Evolutionary conservation across 1,140 invertebrate species (phyloP).

Genomic region (Heliothis virescens): DNA sequence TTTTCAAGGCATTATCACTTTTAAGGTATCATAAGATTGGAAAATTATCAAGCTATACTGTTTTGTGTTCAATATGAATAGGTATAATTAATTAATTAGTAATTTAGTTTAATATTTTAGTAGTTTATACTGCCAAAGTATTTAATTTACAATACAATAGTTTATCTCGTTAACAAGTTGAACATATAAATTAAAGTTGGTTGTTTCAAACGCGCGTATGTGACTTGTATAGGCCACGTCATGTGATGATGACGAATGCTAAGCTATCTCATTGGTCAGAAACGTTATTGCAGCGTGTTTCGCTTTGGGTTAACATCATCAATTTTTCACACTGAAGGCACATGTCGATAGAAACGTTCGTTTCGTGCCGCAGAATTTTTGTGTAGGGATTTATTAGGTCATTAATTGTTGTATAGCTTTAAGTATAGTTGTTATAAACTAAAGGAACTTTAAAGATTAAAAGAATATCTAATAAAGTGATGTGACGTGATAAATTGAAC

Average conservation of each 20-base stretch:
- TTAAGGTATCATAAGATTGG: conserved; percentile 2
- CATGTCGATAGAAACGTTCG: conserved; percentile 29
- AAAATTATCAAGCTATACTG: neutral
- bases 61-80: too few species aligned
- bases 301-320: conserved; percentile 29
- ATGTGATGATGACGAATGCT: conserved; percentile 56
- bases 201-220: conserved; percentile 7
- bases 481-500: conserved; percentile 33
- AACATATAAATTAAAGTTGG: neutral
- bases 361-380: conserved; percentile 35
- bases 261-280: conserved; percentile 48
- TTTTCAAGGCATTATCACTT: conserved; percentile 9
- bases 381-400: conserved; percentile 8
- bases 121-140: neutral
- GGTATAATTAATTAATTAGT: too few species aligned
- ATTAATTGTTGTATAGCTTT: conserved; percentile 14
- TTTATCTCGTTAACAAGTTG: neutral
- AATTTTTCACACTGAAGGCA: conserved; percentile 42
- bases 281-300: conserved; percentile 38
- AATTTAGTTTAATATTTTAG: too few species aligned
- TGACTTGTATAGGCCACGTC: conserved; percentile 44
- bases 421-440: neutral
- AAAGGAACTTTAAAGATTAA: conserved; percentile 3
- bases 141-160: too few species aligned
- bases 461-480: conserved; percentile 17